Conservation (phyloP, 2,888 invertebrate genomes). For the Belgica antarctica region DNA sequence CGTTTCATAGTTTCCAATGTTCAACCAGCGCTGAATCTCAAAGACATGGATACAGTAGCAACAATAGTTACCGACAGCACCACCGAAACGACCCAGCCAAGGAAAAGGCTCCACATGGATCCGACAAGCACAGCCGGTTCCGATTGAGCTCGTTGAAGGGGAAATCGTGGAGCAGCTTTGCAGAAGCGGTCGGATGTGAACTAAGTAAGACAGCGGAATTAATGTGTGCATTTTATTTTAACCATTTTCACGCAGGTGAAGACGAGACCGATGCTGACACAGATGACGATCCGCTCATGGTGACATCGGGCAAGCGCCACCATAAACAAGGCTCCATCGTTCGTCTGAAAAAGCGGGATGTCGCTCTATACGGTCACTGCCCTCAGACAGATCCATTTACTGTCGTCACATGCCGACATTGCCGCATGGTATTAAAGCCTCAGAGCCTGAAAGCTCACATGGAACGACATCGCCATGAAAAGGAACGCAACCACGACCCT, state of each 20-base stretch:
- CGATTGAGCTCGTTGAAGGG: constrained; percentile 18
- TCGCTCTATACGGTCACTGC: constrained; percentile 73
- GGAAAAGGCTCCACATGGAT: neutral
- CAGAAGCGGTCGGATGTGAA: constrained; percentile 9
- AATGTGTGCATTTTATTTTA: neutral
- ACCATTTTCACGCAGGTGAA: constrained; percentile 13
- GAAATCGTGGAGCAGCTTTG: constrained; percentile 31
- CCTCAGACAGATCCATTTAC: constrained; percentile 75
- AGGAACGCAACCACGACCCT: neutral
- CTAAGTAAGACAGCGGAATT: constrained; percentile 2
- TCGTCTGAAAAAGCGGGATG: constrained; percentile 61
- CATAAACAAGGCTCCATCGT: constrained; percentile 54
- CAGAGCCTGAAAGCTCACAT: constrained; percentile 74
- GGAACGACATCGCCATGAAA: constrained; percentile 57
- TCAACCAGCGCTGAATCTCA: constrained; percentile 14
- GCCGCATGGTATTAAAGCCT: constrained; percentile 73
- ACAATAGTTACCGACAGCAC: neutral
- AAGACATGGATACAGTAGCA: neutral
- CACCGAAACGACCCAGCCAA: neutral
- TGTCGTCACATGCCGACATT: constrained; percentile 75
- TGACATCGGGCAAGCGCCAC: constrained; percentile 13
- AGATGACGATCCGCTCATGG: constrained; percentile 21
- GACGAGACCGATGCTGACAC: constrained; percentile 26
- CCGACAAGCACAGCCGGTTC: neutral
- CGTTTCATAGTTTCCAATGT: constrained; percentile 24